Conservation (phyloP, 2,888 invertebrate genomes). For the Brachynemurus nebulosus region DNA sequence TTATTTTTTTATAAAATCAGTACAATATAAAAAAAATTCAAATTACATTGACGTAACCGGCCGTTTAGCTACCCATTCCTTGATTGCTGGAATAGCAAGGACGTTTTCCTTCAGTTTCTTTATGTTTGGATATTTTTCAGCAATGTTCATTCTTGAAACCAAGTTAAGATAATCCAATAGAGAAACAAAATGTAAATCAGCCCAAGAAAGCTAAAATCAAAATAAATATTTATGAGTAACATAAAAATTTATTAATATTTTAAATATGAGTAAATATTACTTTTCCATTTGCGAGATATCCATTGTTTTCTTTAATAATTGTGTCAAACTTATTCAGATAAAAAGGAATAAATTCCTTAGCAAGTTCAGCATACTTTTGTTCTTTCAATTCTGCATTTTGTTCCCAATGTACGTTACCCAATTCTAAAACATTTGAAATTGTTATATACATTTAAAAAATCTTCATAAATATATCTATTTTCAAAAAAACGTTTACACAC, state of each 20-base stretch:
- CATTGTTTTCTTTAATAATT: constrained; percentile 42
- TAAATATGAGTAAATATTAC: constrained; percentile 21
- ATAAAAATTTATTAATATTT: background rate
- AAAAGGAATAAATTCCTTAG: constrained; percentile 40
- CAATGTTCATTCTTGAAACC: constrained; percentile 33
- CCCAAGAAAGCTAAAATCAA: constrained; percentile 43
- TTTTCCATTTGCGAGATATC: constrained; percentile 40
- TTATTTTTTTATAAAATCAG: too few relatives aligned
- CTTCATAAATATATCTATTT: constrained; percentile 19
- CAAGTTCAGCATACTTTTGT: constrained; percentile 33
- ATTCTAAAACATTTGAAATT: constrained; percentile 32
- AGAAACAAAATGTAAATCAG: constrained; percentile 45
- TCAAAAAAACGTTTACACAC: constrained; percentile 35
- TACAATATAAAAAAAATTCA: background rate
- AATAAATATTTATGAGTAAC: constrained; percentile 11
- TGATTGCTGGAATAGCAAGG: constrained; percentile 40
- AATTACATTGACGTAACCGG: constrained; percentile 39
- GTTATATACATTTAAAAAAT: constrained; percentile 7
- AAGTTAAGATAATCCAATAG: constrained; percentile 43
- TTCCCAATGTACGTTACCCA: constrained; percentile 40
- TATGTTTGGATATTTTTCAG: constrained; percentile 42
- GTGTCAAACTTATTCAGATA: constrained; percentile 42
- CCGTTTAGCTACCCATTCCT: constrained; percentile 48
- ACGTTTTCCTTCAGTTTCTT: constrained; percentile 41
- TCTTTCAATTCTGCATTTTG: constrained; percentile 36